Conservation (phyloP, 2,797 vertebrate species). For the Vespertilio murinus region DNA sequence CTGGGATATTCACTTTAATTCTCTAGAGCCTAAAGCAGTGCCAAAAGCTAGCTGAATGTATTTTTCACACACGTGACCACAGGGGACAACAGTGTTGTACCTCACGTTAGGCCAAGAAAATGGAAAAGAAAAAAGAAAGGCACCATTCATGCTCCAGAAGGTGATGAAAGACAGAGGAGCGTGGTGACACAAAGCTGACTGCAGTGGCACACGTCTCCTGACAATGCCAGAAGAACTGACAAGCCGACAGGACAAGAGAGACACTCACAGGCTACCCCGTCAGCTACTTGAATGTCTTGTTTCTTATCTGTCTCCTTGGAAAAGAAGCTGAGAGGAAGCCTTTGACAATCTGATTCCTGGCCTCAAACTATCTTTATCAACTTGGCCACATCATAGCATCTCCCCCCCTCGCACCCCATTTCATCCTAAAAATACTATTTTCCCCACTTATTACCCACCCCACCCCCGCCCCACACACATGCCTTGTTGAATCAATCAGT, state of each 20-base stretch:
- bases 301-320: constrained; percentile 85
- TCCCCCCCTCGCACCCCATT: not conserved
- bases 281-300: constrained; percentile 84
- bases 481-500: not conserved
- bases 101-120: constrained; percentile 72
- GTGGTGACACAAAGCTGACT: constrained; percentile 84
- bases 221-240: constrained; percentile 82
- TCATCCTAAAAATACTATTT: not conserved
- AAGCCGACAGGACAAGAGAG: constrained; percentile 83
- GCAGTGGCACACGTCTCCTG: constrained; percentile 81
- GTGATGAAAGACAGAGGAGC: constrained; percentile 82
- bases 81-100: constrained; percentile 66
- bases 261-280: constrained; percentile 83
- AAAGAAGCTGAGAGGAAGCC: constrained; percentile 78
- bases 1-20: constrained; percentile 19
- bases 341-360: constrained; percentile 80
- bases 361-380: constrained; percentile 77
- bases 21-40: not conserved
- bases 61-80: constrained; percentile 2
- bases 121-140: constrained; percentile 80
- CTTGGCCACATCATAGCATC: constrained; percentile 50
- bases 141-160: constrained; percentile 83
- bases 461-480: not conserved
- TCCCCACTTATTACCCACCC: not conserved
- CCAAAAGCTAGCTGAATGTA: constrained; percentile 15